These are phyloP conservation scores for Lethenteron camtschaticum DNA, from an alignment of 2,113 vertebrate species.

Conservation along the genomic window DNA sequence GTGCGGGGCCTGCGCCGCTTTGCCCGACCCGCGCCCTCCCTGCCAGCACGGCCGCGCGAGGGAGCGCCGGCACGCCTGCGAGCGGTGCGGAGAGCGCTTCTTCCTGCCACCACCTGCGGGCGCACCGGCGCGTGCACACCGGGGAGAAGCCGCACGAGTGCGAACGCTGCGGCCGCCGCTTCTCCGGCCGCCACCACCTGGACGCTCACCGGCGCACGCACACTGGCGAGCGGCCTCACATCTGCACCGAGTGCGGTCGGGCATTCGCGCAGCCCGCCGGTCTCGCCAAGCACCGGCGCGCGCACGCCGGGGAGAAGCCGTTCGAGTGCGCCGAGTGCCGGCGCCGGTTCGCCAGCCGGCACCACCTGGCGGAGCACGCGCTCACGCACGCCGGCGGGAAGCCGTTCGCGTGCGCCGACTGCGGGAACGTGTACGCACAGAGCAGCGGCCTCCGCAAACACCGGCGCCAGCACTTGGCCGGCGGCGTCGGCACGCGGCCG, in stretches of 20 bases:
- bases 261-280: constrained; percentile 33
- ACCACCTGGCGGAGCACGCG: no score
- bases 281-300: constrained; percentile 29
- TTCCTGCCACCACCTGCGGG: neutral
- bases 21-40: no score
- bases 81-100: neutral
- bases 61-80: neutral
- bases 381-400: constrained; percentile 24
- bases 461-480: constrained; percentile 40
- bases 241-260: constrained; percentile 6
- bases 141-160: constrained; percentile 17
- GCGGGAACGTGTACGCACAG: constrained; percentile 19
- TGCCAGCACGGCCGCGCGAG: no score
- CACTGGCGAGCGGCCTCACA: constrained; percentile 19
- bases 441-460: constrained; percentile 65
- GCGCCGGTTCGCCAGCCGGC: no score
- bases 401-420: constrained; percentile 28
- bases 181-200: constrained; percentile 15
- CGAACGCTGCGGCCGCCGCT: constrained; percentile 15
- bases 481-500: constrained; percentile 28
- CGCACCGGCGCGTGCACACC: constrained; percentile 13
- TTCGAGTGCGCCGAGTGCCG: constrained; percentile 21
- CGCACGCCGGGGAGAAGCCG: constrained; percentile 1
- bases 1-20: no score
- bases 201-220: constrained; percentile 15